Base-by-base conservation (phyloP, 1,140 invertebrate genomes). In the Tetramorium alpestre region DNA sequence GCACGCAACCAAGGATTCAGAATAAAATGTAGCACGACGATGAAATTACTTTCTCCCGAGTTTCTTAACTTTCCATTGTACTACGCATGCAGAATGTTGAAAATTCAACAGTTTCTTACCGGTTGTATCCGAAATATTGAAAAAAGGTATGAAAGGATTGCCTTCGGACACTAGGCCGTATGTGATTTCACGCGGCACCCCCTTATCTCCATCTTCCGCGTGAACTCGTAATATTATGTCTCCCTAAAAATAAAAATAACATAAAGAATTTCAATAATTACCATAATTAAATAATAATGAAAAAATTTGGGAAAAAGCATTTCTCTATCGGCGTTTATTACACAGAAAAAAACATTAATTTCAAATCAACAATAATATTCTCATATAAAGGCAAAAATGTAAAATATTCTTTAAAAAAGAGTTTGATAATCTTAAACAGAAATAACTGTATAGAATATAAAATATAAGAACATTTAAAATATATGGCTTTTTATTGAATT, bases 171-270 rank as follows among this genome's bases (percentile, higher is more conserved):
- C 97, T 70, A 98, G 95, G 13, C 97, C 97, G 91, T 98, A 99
- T 93, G 97, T 96, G 58, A 98, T 97, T 90, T 97, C 97, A 62
- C 98, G 96, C 3, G 98, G 98, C 58, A 97, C 97, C 1, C 98
- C 98, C 93, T 97, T 97, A 93, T 99, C 98, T 3, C 98, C 98
- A 94, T 99, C 98, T 94, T 98, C 97, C n/a, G 98, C 98, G 87
- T 97, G 96, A 1, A 99, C 97, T 94, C 96, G 96, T 18, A 98
- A 92, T 85, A 97, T 94, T 16, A 96, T 88, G 54, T 96, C 96
- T 10, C 96, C 97, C 97, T 97, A 33, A 33, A 33, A 33, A 33
- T 33, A 87, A 64, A 91, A 92, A 86, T 51, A 11, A 62, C 6
- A 84, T 16, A 64, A 25, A 49, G 1, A 51, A 22, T 11, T 22